Percentiles rank a stretch among this genome's conserved stretches.
Conservation (phyloP, 37 sponge, comb jelly and placozoan species). For the Hormiphora californensis region DNA sequence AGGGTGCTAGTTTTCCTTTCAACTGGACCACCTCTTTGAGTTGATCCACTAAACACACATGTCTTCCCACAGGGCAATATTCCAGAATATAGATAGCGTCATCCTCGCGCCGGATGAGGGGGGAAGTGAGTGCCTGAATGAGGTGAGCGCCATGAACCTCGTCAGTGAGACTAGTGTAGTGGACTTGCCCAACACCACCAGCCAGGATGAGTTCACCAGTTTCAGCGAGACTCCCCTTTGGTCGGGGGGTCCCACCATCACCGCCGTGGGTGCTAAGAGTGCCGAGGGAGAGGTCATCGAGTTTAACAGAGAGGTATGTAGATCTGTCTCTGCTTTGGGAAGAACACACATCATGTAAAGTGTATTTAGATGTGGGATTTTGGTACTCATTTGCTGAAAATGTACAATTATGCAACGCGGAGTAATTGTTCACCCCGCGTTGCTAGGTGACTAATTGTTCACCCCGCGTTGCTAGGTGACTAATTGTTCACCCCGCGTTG, state of each 20-base stretch:
- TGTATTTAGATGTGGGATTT: too few species aligned
- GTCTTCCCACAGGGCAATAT: constrained; percentile 1
- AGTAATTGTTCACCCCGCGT: too few species aligned
- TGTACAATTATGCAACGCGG: too few species aligned
- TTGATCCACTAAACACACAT: too few species aligned
- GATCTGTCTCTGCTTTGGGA: too few species aligned
- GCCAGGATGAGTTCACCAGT: constrained; percentile 28
- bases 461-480: too few species aligned
- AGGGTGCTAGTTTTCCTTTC: too few species aligned
- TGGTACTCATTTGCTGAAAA: too few species aligned
- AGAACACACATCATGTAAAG: too few species aligned
- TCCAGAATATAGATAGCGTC: constrained; percentile 22
- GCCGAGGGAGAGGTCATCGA: constrained; percentile 26
- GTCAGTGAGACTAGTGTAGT: not conserved
- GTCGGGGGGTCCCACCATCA: constrained; percentile 40
- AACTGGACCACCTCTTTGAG: too few species aligned
- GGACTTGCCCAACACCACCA: not conserved
- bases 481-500: too few species aligned
- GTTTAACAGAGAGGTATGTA: constrained; percentile 14
- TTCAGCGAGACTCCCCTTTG: constrained; percentile 36
- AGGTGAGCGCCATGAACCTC: not conserved
- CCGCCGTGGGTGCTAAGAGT: constrained; percentile 25
- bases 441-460: too few species aligned
- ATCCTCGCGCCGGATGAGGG: not conserved
- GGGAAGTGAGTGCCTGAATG: not conserved